Conservation (phyloP, 2,797 vertebrate genomes). For the Artibeus jamaicensis region DNA sequence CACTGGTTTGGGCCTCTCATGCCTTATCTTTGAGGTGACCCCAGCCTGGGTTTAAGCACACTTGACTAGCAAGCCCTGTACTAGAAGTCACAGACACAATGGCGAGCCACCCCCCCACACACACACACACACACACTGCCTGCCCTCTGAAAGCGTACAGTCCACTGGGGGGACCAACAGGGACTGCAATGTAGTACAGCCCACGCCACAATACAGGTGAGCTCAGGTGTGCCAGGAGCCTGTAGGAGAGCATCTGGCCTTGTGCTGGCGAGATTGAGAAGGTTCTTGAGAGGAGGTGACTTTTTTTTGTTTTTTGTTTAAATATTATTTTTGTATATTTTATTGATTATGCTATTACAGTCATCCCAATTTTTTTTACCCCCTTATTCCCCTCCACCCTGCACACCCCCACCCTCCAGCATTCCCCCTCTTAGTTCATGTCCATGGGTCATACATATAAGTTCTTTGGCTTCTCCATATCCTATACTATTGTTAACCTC, state of each 20-base stretch:
- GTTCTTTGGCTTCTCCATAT: too few species aligned
- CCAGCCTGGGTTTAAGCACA: neutral
- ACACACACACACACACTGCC: neutral
- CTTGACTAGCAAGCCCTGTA: neutral
- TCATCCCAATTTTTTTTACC: too few species aligned
- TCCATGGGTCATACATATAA: too few species aligned
- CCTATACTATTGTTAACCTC: too few species aligned
- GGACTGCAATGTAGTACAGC: neutral
- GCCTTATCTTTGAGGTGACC: neutral
- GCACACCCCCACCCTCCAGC: too few species aligned
- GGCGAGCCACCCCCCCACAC: neutral
- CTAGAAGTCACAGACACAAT: neutral
- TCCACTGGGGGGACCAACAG: neutral
- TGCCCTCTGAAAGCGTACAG: neutral
- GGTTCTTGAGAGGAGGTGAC: neutral
- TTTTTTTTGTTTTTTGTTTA: too few species aligned
- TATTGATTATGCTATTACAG: too few species aligned
- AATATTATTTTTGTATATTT: too few species aligned
- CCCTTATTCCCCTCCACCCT: too few species aligned
- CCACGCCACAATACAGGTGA: too few species aligned
- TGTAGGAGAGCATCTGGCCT: neutral
- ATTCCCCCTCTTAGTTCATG: too few species aligned
- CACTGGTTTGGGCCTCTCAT: neutral
- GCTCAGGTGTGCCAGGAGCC: neutral
- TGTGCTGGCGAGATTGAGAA: neutral